Percentiles rank a stretch among this genome's conserved stretches.
Conservation (phyloP, 2,797 vertebrate species). For the Helostoma temminkii region DNA sequence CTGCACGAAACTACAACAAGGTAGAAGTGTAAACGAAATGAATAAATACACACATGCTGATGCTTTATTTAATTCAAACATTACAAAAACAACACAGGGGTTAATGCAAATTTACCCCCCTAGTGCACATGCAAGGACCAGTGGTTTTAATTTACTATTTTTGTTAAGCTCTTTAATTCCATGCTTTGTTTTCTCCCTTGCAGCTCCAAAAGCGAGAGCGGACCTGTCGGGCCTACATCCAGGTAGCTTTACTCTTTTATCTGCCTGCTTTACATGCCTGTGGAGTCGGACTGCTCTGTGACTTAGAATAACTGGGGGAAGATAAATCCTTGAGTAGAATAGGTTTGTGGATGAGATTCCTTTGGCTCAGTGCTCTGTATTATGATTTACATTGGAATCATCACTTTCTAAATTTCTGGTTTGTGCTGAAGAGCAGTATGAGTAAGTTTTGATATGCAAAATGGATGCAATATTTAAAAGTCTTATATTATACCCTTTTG, state of each 20-base stretch:
- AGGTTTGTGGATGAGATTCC: slow-evolving; percentile 67
- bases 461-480: slow-evolving; percentile 26
- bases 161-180: slow-evolving; percentile 59
- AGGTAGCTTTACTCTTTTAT: slow-evolving; percentile 84
- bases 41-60: slow-evolving; percentile 17
- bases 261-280: slow-evolving; percentile 66
- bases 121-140: slow-evolving; percentile 40
- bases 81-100: slow-evolving; percentile 40
- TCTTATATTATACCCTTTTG: too few species aligned
- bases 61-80: slow-evolving; percentile 34
- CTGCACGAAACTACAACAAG: slow-evolving; percentile 95
- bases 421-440: slow-evolving; percentile 53
- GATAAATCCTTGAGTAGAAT: slow-evolving; percentile 69
- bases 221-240: slow-evolving; percentile 93
- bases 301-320: slow-evolving; percentile 64
- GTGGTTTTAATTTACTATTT: slow-evolving; percentile 50
- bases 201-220: slow-evolving; percentile 94
- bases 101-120: slow-evolving; percentile 46
- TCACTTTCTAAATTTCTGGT: slow-evolving; percentile 65
- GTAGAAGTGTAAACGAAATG: slow-evolving; percentile 66
- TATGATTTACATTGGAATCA: slow-evolving; percentile 74
- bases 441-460: slow-evolving; percentile 56
- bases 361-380: slow-evolving; percentile 62
- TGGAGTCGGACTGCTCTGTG: slow-evolving; percentile 53
- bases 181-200: slow-evolving; percentile 64